Percentiles rank a stretch among this genome's conserved stretches.
These are phyloP conservation scores for Contarinia nasturtii DNA, from an alignment of 1,140 invertebrate species.

Conservation along the genomic window DNA sequence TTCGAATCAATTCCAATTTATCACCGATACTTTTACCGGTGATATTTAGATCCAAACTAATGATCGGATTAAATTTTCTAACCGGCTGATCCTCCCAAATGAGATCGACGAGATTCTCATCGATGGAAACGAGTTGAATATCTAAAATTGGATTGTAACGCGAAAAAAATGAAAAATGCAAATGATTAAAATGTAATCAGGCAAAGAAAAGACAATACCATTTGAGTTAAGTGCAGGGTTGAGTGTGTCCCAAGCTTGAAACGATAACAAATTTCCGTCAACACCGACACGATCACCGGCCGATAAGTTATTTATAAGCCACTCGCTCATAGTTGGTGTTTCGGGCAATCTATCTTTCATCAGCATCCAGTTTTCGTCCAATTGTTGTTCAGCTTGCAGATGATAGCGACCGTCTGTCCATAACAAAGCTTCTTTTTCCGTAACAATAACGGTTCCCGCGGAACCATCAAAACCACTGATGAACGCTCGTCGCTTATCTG, in stretches of 20 bases:
- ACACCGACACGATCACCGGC: constrained; percentile 56
- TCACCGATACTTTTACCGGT: constrained; percentile 44
- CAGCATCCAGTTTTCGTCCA: constrained; percentile 47
- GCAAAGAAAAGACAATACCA: too few relatives aligned
- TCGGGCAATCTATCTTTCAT: constrained; percentile 45
- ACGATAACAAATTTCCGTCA: constrained; percentile 60
- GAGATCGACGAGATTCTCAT: constrained; percentile 66
- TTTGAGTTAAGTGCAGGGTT: constrained; percentile 25
- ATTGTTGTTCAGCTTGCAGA: constrained; percentile 56
- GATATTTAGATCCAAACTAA: constrained; percentile 42
- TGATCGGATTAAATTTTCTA: constrained; percentile 37
- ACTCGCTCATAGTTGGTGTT: constrained; percentile 49
- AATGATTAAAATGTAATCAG: too few relatives aligned
- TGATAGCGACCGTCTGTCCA: constrained; percentile 97
- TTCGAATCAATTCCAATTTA: constrained; percentile 47
- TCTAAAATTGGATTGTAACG: too few relatives aligned
- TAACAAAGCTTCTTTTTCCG: constrained; percentile 52
- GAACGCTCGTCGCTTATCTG: constrained; percentile 66
- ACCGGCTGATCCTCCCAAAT: constrained; percentile 47
- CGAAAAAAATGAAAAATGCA: too few relatives aligned
- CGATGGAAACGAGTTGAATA: constrained; percentile 40
- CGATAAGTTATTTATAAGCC: constrained; percentile 54
- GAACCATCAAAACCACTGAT: constrained; percentile 79
- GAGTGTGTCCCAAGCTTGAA: constrained; percentile 50
- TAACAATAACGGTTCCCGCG: constrained; percentile 72